Evolutionary conservation across 2,113 vertebrate genomes (phyloP).

Genomic region (Pagrus major): DNA sequence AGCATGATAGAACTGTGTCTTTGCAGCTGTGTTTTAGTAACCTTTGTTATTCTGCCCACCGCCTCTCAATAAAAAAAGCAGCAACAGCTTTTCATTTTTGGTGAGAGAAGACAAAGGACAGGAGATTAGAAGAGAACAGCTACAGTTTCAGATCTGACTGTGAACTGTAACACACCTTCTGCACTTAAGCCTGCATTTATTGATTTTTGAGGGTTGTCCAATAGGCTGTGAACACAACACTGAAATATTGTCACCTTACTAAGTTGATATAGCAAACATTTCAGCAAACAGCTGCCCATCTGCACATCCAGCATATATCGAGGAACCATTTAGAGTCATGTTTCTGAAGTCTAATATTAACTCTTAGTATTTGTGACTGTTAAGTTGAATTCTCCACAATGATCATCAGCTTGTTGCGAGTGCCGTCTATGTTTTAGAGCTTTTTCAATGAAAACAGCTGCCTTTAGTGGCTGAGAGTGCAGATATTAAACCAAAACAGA

Average conservation of each 20-base stretch:
- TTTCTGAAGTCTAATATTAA: background rate
- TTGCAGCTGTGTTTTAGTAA: background rate
- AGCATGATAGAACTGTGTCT: background rate
- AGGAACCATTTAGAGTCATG: background rate
- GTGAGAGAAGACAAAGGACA: background rate
- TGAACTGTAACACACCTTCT: background rate
- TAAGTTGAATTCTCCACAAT: background rate
- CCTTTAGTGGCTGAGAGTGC: too few species aligned
- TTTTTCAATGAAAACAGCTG: too few species aligned
- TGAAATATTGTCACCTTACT: background rate
- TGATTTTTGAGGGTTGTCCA: background rate
- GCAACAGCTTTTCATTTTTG: background rate
- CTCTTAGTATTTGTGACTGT: background rate
- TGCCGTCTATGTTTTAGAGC: too few species aligned
- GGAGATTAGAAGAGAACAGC: background rate
- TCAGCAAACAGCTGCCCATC: background rate
- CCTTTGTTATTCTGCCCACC: background rate
- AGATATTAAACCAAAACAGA: too few species aligned
- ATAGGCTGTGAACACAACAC: background rate
- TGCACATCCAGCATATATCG: background rate
- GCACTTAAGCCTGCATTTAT: background rate
- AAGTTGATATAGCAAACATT: background rate
- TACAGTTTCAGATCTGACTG: background rate
- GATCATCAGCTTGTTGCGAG: too few species aligned
- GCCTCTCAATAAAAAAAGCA: background rate